These are phyloP conservation scores for Collichthys lucidus DNA, from an alignment of 2,113 vertebrate genomes.

Conservation along the genomic window DNA sequence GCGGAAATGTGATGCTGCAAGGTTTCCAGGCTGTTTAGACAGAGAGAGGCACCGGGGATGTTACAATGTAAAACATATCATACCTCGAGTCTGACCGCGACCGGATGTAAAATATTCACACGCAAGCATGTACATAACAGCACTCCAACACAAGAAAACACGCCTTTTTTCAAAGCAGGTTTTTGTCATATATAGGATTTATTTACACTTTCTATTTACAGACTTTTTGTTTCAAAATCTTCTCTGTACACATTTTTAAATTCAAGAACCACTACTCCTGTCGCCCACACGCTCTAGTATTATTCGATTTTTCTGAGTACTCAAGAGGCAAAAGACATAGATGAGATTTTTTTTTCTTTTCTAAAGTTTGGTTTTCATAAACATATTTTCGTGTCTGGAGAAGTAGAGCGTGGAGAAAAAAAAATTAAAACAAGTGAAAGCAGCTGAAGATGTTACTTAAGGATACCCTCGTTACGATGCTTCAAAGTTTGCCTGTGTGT, in stretches of 20 bases:
- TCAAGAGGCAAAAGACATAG: constrained; percentile 44
- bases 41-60: background rate
- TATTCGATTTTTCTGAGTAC: constrained; percentile 55
- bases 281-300: constrained; percentile 67
- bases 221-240: constrained; percentile 80
- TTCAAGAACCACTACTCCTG: constrained; percentile 69
- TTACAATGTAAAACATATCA: background rate
- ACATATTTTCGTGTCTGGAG: constrained; percentile 32
- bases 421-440: constrained; percentile 28
- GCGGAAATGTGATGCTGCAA: background rate
- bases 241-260: constrained; percentile 83
- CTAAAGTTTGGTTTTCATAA: constrained; percentile 58
- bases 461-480: constrained; percentile 33
- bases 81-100: background rate
- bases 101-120: background rate
- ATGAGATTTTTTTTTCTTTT: background rate
- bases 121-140: background rate
- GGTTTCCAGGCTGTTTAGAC: background rate
- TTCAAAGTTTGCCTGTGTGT: constrained; percentile 17
- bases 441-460: constrained; percentile 37
- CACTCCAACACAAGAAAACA: background rate
- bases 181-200: constrained; percentile 85
- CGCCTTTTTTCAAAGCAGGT: background rate
- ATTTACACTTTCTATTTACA: constrained; percentile 90
- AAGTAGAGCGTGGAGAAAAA: constrained; percentile 9